phyloP scores from a whole-genome alignment of 2,113 vertebrate genomes.

The Crotophaga sulcirostris region DNA sequence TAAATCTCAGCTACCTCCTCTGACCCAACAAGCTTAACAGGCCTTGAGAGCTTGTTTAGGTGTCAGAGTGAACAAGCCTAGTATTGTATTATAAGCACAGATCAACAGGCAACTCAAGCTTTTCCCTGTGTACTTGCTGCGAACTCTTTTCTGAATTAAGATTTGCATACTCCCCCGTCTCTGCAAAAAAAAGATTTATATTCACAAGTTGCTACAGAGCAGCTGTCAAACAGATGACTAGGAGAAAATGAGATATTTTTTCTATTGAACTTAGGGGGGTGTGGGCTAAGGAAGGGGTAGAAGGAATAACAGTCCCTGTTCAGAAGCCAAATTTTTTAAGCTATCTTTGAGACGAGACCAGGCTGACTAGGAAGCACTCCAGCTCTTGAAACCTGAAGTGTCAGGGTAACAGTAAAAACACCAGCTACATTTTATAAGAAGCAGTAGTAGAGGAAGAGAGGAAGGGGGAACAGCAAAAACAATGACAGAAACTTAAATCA shows the following conservation, averaged over 20 bases:
- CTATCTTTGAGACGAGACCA: conserved; percentile 6
- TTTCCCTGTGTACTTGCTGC: neutral
- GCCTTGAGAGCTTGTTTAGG: neutral
- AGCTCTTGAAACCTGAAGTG: neutral
- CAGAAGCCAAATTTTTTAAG: conserved; percentile 16
- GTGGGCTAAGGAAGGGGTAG: neutral
- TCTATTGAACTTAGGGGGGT: neutral
- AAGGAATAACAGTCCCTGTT: neutral
- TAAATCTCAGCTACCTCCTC: neutral
- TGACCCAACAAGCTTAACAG: neutral
- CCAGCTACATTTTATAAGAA: neutral
- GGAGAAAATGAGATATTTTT: neutral
- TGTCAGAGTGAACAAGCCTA: neutral
- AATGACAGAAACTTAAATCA: neutral
- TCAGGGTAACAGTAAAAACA: neutral
- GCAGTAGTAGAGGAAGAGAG: neutral
- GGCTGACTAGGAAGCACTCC: neutral
- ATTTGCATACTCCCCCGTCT: conserved; percentile 58
- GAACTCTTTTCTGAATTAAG: conserved; percentile 59
- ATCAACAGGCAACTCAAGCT: neutral
- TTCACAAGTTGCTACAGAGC: conserved; percentile 63
- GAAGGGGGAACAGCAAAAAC: neutral
- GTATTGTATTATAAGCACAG: neutral
- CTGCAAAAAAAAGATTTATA: conserved; percentile 60
- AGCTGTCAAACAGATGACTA: conserved; percentile 63